A percentile compares a stretch with the other conserved stretches of the same genome.
phyloP scores from a whole-genome alignment of 2,113 vertebrate species.

The Tetrax tetrax region DNA sequence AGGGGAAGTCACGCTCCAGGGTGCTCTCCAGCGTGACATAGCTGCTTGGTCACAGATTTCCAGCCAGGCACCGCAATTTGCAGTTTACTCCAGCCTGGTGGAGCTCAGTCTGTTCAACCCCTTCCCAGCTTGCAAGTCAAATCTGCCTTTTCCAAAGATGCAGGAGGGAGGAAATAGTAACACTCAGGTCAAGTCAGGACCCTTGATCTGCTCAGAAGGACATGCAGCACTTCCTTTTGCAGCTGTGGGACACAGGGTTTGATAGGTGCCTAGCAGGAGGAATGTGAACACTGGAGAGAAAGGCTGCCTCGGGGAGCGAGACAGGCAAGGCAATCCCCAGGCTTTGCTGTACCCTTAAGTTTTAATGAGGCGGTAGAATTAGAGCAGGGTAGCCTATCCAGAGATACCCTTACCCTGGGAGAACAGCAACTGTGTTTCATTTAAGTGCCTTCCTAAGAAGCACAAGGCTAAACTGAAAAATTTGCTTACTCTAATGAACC shows the following conservation, averaged over 20 bases:
- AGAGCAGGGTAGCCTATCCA: background rate
- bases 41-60: background rate
- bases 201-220: background rate
- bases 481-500: background rate
- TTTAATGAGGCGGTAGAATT: background rate
- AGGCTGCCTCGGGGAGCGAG: background rate
- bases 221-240: background rate
- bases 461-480: background rate
- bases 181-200: background rate
- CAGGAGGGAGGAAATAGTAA: background rate
- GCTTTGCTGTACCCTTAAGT: conserved; percentile 6
- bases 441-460: background rate
- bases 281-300: background rate
- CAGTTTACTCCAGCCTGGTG: background rate
- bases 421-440: background rate
- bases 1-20: background rate
- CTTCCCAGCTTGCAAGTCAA: background rate
- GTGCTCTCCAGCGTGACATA: background rate
- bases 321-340: background rate
- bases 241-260: fast-evolving
- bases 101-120: background rate
- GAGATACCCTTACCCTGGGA: background rate
- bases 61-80: background rate
- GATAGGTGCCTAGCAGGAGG: background rate
- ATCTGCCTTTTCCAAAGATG: background rate